Conservation (phyloP, 2,113 vertebrate species). For the Sinocyclocheilus rhinocerous region DNA sequence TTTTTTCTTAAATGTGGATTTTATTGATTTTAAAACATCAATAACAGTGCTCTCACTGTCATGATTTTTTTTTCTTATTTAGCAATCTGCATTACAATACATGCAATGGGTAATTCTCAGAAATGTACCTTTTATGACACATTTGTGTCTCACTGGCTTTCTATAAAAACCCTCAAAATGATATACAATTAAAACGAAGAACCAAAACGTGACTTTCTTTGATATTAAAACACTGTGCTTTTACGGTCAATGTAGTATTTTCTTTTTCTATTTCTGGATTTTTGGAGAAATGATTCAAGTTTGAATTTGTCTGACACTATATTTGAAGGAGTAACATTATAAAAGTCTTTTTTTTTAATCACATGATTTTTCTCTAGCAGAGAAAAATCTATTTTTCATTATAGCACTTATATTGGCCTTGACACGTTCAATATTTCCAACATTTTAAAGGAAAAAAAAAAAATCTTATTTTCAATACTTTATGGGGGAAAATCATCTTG, state of each 20-base stretch:
- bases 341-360: not conserved
- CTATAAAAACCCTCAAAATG: too few relatives aligned
- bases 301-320: not conserved
- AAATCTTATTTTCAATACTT: not conserved
- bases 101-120: too few relatives aligned
- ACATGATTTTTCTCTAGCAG: not conserved
- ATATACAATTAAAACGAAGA: too few relatives aligned
- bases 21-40: too few relatives aligned
- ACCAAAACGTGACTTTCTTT: not conserved
- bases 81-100: too few relatives aligned
- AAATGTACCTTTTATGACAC: too few relatives aligned
- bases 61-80: too few relatives aligned
- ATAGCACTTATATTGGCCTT: not conserved
- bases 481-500: not conserved
- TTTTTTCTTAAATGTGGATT: too few relatives aligned
- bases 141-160: too few relatives aligned
- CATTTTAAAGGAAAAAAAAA: not conserved
- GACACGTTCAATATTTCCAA: not conserved
- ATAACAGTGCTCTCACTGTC: too few relatives aligned
- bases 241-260: not conserved
- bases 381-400: not conserved
- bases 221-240: not conserved
- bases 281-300: not conserved
- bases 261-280: not conserved
- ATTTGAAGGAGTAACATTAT: not conserved